phyloP scores from a whole-genome alignment of 2,888 invertebrate genomes.

The Drosophila ezoana region DNA sequence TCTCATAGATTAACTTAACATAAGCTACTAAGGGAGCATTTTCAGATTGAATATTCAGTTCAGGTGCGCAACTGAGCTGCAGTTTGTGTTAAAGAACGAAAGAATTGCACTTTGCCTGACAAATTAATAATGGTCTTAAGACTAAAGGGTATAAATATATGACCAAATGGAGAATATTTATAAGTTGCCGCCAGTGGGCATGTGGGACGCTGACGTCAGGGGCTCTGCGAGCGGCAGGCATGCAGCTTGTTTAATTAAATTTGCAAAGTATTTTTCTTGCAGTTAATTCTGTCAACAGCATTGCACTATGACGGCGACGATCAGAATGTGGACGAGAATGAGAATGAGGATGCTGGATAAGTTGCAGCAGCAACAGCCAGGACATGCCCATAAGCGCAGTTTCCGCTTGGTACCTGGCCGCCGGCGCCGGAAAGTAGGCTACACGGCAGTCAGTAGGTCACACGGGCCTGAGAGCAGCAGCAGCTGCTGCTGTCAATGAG shows the following conservation, averaged over 20 bases:
- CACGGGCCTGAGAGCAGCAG: slow-evolving; percentile 56
- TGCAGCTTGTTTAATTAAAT: slow-evolving; percentile 68
- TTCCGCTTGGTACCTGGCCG: slow-evolving; percentile 45
- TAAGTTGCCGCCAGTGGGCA: slow-evolving; percentile 17
- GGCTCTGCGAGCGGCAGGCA: slow-evolving; percentile 22
- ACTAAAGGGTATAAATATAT: slow-evolving; percentile 10
- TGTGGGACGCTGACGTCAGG: slow-evolving; percentile 57
- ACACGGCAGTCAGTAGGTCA: slow-evolving; percentile 67
- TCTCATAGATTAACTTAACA: no score
- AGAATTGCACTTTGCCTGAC: background rate
- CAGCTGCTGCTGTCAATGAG: slow-evolving; percentile 52
- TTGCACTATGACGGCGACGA: slow-evolving; percentile 16
- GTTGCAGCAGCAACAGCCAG: slow-evolving; percentile 25
- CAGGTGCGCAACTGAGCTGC: no score
- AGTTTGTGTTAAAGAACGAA: no score
- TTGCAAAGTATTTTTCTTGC: slow-evolving; percentile 72
- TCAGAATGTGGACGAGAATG: background rate
- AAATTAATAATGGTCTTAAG: background rate
- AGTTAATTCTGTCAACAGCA: slow-evolving; percentile 68
- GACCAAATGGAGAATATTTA: slow-evolving; percentile 11
- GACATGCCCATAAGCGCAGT: slow-evolving; percentile 47
- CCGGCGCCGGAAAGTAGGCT: slow-evolving; percentile 69
- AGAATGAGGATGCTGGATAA: background rate
- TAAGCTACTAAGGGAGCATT: no score
- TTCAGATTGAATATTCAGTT: no score